Conservation (phyloP, 2,797 vertebrate genomes). For the Lithobates sylvaticus region DNA sequence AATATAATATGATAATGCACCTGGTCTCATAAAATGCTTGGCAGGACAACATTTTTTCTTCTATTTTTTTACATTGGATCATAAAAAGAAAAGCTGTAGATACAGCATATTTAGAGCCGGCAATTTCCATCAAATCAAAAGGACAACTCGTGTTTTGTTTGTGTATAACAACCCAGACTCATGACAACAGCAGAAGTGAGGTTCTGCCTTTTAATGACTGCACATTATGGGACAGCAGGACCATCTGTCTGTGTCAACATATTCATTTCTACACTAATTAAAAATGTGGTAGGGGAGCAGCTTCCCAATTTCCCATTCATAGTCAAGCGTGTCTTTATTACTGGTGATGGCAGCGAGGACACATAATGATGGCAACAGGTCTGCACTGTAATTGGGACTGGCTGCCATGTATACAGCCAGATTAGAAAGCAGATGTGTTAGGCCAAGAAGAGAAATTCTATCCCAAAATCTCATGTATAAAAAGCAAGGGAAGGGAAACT, state of each 20-base stretch:
- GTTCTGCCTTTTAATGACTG: conserved; percentile 41
- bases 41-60: not conserved
- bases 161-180: conserved; percentile 23
- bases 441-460: too few species aligned
- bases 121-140: not conserved
- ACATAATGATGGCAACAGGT: conserved; percentile 32
- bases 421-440: conserved; percentile 2
- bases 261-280: conserved; percentile 45
- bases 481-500: not conserved
- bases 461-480: not conserved
- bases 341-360: not conserved
- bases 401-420: not conserved
- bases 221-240: conserved; percentile 24
- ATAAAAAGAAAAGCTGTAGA: conserved; percentile 4
- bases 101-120: not conserved
- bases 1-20: not conserved
- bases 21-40: not conserved
- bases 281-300: conserved; percentile 35
- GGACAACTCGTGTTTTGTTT: conserved; percentile 16
- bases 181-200: conserved; percentile 36
- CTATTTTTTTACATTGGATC: not conserved
- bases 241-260: conserved; percentile 57
- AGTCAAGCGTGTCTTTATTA: conserved; percentile 21
- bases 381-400: not conserved
- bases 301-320: conserved; percentile 27